A percentile compares a stretch with the other conserved stretches of the same genome.
Evolutionary conservation across 2,888 invertebrate species (phyloP).

Genomic region (Trisateles emortualis): DNA sequence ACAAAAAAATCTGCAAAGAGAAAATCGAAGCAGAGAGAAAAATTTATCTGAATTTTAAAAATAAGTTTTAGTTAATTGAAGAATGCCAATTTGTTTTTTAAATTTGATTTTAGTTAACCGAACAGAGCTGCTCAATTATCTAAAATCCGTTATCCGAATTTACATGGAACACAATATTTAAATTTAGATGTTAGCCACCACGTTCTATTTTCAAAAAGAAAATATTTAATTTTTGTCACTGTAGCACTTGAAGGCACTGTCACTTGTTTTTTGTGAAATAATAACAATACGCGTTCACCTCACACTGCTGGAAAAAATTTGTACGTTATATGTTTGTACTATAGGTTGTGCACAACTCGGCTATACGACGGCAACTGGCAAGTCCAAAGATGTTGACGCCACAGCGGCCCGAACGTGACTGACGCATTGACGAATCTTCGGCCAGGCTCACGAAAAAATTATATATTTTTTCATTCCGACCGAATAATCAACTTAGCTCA

Average conservation of each 20-base stretch:
- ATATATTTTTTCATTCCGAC: slow-evolving; percentile 81
- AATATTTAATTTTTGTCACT: slow-evolving; percentile 56
- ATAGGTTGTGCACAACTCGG: slow-evolving; percentile 82
- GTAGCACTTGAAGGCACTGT: slow-evolving; percentile 75
- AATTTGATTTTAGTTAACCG: slow-evolving; percentile 72
- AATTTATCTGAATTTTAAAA: slow-evolving; percentile 64
- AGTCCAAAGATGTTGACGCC: slow-evolving; percentile 76
- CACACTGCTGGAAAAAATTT: slow-evolving; percentile 81
- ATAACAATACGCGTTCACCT: slow-evolving; percentile 72
- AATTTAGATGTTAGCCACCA: slow-evolving; percentile 59
- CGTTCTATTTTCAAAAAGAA: slow-evolving; percentile 62
- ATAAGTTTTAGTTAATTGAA: slow-evolving; percentile 35
- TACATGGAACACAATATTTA: slow-evolving; percentile 61
- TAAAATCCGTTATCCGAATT: slow-evolving; percentile 70
- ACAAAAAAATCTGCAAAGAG: slow-evolving; percentile 79
- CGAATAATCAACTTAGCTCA: slow-evolving; percentile 84
- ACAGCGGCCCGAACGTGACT: slow-evolving; percentile 78
- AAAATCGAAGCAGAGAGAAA: slow-evolving; percentile 76
- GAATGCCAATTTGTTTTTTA: slow-evolving; percentile 54
- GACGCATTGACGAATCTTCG: slow-evolving; percentile 84
- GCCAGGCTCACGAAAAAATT: slow-evolving; percentile 81
- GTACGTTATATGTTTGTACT: slow-evolving; percentile 83
- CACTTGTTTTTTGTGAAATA: slow-evolving; percentile 63
- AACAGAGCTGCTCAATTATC: slow-evolving; percentile 69
- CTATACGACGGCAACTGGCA: slow-evolving; percentile 69